These are phyloP conservation scores for Toxostoma redivivum DNA, from an alignment of 2,113 vertebrate species.

Conservation along the genomic window DNA sequence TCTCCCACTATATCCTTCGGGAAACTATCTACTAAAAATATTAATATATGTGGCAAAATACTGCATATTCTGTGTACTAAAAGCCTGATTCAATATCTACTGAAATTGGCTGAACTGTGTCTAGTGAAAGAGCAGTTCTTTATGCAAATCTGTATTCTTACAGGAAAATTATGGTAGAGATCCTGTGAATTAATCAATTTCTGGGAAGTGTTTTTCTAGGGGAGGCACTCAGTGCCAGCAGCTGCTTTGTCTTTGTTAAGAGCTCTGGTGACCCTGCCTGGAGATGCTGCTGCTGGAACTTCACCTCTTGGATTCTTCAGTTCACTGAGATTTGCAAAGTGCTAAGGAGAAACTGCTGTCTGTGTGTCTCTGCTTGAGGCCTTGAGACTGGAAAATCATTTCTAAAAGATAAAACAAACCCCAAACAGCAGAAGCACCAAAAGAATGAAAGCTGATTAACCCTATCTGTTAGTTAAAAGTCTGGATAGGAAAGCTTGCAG, in stretches of 20 bases:
- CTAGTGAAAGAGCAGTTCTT: not conserved
- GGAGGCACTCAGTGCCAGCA: not conserved
- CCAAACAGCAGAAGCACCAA: not conserved
- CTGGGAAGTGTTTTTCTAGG: not conserved
- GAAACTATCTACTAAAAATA: not conserved
- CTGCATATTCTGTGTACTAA: not conserved
- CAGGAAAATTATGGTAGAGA: not conserved
- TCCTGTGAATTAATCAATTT: not conserved
- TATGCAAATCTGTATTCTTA: no score
- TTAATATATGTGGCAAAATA: not conserved
- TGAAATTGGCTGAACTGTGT: not conserved
- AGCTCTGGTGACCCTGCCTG: not conserved
- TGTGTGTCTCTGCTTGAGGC: not conserved
- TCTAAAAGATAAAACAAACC: not conserved
- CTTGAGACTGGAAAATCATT: not conserved
- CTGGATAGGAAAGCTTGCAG: not conserved
- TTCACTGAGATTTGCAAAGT: not conserved
- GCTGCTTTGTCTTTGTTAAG: not conserved
- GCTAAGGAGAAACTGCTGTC: not conserved
- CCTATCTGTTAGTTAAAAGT: not conserved
- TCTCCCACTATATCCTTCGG: not conserved
- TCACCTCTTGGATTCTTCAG: fast-evolving
- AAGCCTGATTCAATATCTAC: not conserved
- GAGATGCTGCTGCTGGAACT: not conserved
- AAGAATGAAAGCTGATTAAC: not conserved